Percentiles rank a stretch among this genome's conserved stretches.
phyloP scores from a whole-genome alignment of 2,113 vertebrate genomes.

The Mesitornis unicolor region DNA sequence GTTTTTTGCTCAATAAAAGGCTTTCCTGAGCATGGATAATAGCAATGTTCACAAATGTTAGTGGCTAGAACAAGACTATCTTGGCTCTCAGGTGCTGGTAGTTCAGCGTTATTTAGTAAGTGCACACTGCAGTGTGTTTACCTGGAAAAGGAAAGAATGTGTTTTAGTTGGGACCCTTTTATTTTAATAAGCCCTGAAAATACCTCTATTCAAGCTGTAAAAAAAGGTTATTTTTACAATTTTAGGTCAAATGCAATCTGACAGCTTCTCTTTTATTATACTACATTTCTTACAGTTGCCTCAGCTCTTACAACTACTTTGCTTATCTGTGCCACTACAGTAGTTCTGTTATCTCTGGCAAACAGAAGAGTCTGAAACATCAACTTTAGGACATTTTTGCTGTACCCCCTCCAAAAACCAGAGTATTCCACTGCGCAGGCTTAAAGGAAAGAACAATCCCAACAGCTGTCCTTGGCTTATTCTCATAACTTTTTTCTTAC shows the following conservation, averaged over 20 bases:
- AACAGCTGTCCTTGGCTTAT: not conserved
- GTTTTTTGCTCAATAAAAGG: not conserved
- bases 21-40: not conserved
- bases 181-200: not conserved
- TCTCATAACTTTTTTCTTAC: not conserved
- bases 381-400: not conserved
- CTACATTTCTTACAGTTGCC: not conserved
- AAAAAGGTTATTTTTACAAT: not conserved
- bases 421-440: not conserved
- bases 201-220: not conserved
- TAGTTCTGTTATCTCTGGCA: conserved; percentile 50
- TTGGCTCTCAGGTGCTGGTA: not conserved
- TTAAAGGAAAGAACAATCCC: not conserved
- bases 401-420: not conserved
- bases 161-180: conserved; percentile 31
- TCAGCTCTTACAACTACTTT: not conserved
- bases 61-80: not conserved
- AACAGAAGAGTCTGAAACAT: not conserved
- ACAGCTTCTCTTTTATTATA: not conserved
- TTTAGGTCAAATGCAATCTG: conserved; percentile 15
- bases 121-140: not conserved
- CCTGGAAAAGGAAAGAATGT: not conserved
- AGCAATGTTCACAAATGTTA: not conserved
- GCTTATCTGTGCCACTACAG: conserved; percentile 33
- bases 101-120: not conserved